Evolutionary conservation across 1,140 invertebrate species (phyloP).

Genomic region (Nylanderia fulva): DNA sequence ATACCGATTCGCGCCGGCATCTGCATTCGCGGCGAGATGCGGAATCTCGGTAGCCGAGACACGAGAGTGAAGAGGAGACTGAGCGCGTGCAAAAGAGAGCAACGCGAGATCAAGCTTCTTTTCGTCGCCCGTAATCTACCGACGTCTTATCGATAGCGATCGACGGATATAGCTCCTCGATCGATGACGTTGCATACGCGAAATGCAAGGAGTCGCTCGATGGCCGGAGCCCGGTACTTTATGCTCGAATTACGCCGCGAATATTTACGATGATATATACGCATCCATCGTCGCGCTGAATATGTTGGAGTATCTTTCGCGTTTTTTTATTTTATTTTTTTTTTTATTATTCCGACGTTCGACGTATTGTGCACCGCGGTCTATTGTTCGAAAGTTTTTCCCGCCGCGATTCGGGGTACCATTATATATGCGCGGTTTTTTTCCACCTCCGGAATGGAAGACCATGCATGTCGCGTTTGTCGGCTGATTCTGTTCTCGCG

Average conservation of each 20-base stretch:
- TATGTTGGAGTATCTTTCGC: constrained; percentile 44
- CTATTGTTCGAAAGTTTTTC: constrained; percentile 47
- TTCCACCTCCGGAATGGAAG: not conserved
- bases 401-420: constrained; percentile 23
- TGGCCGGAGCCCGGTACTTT: constrained; percentile 9
- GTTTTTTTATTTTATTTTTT: constrained; percentile 13
- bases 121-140: constrained; percentile 25
- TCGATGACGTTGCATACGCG: constrained; percentile 9
- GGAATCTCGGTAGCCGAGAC: constrained; percentile 20
- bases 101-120: constrained; percentile 4
- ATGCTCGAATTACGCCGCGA: constrained; percentile 48
- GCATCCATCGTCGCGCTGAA: constrained; percentile 17
- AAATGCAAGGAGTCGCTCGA: not conserved
- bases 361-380: constrained; percentile 36
- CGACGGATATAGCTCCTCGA: constrained; percentile 41
- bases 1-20: constrained; percentile 27
- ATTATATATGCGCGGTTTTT: constrained; percentile 23
- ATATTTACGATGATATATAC: constrained; percentile 25
- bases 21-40: constrained; percentile 24
- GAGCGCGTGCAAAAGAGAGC: constrained; percentile 15
- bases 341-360: constrained; percentile 19
- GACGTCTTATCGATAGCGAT: constrained; percentile 46
- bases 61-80: too few species aligned
- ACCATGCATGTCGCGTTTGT: constrained; percentile 1
- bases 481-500: constrained; percentile 39